Conservation (phyloP, 2,888 invertebrate genomes). For the Cylindroiulus punctatus region DNA sequence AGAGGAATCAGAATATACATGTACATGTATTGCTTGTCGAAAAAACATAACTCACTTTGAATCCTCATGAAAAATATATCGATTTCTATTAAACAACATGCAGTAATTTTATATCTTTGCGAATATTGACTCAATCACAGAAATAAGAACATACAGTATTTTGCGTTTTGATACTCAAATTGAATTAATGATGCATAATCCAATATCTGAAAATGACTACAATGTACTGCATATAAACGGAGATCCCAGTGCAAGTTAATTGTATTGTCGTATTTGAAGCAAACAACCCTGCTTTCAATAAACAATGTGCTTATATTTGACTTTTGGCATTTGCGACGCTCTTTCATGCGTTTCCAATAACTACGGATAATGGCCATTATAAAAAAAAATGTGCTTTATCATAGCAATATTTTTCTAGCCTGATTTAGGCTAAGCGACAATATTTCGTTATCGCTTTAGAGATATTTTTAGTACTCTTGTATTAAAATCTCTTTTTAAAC, state of each 20-base stretch:
- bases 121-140: too few relatives aligned
- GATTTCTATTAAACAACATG: too few relatives aligned
- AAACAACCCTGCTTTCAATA: neutral
- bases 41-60: too few relatives aligned
- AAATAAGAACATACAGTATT: too few relatives aligned
- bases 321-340: neutral
- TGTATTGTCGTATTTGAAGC: neutral
- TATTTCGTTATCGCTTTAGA: neutral
- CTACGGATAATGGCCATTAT: slow-evolving; percentile 34
- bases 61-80: too few relatives aligned
- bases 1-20: too few relatives aligned
- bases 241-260: neutral
- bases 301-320: slow-evolving; percentile 6
- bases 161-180: neutral
- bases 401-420: neutral
- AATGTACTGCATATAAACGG: neutral
- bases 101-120: too few relatives aligned
- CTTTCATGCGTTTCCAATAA: neutral
- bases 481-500: neutral
- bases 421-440: neutral
- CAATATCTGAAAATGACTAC: neutral
- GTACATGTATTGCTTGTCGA: too few relatives aligned
- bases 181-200: neutral
- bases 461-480: neutral
- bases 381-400: slow-evolving; percentile 23